Evolutionary conservation across 2,888 invertebrate species (phyloP).

Genomic region (Chaetogeoica ovagalla): DNA sequence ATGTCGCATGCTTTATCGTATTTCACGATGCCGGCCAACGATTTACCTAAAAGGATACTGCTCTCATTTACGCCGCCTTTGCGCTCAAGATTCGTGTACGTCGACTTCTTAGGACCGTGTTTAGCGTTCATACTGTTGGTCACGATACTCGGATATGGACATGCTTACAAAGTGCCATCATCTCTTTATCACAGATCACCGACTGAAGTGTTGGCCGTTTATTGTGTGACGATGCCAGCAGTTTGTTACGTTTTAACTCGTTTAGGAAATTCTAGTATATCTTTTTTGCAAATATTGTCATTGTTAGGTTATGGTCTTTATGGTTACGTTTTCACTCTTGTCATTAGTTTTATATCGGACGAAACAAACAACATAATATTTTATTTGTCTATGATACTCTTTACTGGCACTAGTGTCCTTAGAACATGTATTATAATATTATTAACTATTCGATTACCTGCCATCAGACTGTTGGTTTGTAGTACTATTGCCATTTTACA

Average conservation of each 20-base stretch:
- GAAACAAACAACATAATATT: slow-evolving; percentile 61
- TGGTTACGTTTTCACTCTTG: slow-evolving; percentile 62
- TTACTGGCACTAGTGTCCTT: slow-evolving; percentile 62
- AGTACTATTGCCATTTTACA: slow-evolving; percentile 61
- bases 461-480: slow-evolving; percentile 62
- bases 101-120: slow-evolving; percentile 62
- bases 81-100: slow-evolving; percentile 58
- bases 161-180: slow-evolving; percentile 58
- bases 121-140: slow-evolving; percentile 60
- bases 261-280: slow-evolving; percentile 59
- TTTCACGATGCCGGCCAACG: slow-evolving; percentile 58
- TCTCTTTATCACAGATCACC: slow-evolving; percentile 58
- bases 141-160: slow-evolving; percentile 60
- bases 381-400: slow-evolving; percentile 60
- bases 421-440: slow-evolving; percentile 62
- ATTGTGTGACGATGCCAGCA: slow-evolving; percentile 59
- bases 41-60: slow-evolving; percentile 59
- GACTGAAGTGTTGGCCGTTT: slow-evolving; percentile 58
- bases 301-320: slow-evolving; percentile 61
- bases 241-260: slow-evolving; percentile 59
- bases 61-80: slow-evolving; percentile 61
- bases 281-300: slow-evolving; percentile 59
- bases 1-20: slow-evolving; percentile 54
- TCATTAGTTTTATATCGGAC: slow-evolving; percentile 60
- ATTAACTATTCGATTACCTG: slow-evolving; percentile 61